Conservation (phyloP, 2,113 vertebrate genomes). For the Brienomyrus longianalis region DNA sequence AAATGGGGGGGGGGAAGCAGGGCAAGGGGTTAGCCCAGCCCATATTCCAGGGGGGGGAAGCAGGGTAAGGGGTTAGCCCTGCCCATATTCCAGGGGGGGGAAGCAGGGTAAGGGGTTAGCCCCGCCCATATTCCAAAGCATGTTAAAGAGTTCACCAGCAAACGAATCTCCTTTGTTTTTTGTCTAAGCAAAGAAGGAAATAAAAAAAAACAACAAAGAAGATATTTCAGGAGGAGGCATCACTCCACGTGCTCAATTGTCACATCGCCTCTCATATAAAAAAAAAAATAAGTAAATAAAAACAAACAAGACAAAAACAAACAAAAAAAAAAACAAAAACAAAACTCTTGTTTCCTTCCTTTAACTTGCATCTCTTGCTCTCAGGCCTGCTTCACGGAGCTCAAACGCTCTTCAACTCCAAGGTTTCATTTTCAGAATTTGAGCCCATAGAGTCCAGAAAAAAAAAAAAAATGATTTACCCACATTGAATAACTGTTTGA, state of each 20-base stretch:
- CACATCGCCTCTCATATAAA: not conserved
- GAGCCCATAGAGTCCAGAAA: not conserved
- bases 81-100: slow-evolving; percentile 10
- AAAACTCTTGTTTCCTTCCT: slow-evolving; percentile 10
- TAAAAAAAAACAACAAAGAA: slow-evolving; percentile 12
- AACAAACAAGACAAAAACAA: not conserved
- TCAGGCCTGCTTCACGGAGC: not conserved
- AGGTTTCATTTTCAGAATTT: not conserved
- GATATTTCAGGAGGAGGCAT: not conserved
- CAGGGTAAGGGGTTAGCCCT: not conserved
- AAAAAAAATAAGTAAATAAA: not conserved
- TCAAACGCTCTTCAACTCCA: not conserved
- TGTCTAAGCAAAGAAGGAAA: not conserved
- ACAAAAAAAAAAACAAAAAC: not conserved
- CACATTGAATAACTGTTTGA: not conserved
- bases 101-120: not conserved
- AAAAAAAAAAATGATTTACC: not conserved
- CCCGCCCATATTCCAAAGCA: slow-evolving; percentile 17
- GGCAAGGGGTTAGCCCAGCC: not conserved
- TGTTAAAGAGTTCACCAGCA: slow-evolving; percentile 25
- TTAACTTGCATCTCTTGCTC: not conserved
- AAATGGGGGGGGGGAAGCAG: slow-evolving; percentile 5
- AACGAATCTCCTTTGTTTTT: slow-evolving; percentile 23
- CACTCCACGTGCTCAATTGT: slow-evolving; percentile 3
- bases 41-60: not conserved